phyloP scores from a whole-genome alignment of 2,888 invertebrate genomes.

The Agrilus biguttatus region DNA sequence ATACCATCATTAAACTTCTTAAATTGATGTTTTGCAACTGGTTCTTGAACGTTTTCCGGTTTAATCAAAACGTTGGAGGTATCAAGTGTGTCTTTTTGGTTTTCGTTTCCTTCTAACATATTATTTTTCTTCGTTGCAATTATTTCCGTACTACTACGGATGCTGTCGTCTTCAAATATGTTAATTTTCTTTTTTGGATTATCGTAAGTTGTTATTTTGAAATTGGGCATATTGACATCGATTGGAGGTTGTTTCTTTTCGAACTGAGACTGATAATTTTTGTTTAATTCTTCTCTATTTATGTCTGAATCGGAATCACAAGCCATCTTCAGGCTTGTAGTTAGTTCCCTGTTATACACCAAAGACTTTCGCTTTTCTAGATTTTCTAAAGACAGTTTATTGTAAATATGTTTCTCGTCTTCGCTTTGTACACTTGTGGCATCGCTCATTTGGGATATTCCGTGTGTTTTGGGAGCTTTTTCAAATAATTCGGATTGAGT shows the following conservation, averaged over 20 bases:
- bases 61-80: no score
- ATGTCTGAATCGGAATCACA: constrained; percentile 6
- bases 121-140: background rate
- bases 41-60: no score
- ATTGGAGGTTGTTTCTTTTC: constrained; percentile 4
- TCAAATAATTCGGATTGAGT: constrained; percentile 29
- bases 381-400: constrained; percentile 27
- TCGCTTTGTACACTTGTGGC: constrained; percentile 17
- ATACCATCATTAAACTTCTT: no score
- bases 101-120: constrained; percentile 1
- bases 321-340: constrained; percentile 29
- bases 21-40: no score
- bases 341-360: constrained; percentile 30
- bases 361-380: constrained; percentile 28
- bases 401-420: constrained; percentile 21
- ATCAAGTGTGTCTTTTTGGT: background rate
- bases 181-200: constrained; percentile 28
- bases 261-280: constrained; percentile 1
- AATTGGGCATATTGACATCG: constrained; percentile 26
- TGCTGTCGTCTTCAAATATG: constrained; percentile 31
- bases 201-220: constrained; percentile 32
- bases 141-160: constrained; percentile 24
- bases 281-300: background rate
- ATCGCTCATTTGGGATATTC: constrained; percentile 17
- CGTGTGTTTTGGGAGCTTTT: constrained; percentile 21